Conservation (phyloP, 2,888 invertebrate species). For the Agrochola lychnidis region DNA sequence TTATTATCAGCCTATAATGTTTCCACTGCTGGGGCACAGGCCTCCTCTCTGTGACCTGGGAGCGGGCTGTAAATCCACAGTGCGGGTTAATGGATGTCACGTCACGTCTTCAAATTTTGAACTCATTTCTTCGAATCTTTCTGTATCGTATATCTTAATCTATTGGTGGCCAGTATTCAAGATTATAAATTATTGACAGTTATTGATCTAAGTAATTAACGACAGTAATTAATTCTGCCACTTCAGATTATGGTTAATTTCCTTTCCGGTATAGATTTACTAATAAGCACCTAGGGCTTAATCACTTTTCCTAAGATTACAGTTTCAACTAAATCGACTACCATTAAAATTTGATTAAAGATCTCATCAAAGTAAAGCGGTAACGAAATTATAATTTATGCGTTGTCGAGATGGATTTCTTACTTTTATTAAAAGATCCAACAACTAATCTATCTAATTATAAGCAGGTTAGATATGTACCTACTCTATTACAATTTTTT, state of each 20-base stretch:
- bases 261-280: slow-evolving; percentile 14
- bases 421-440: too few species aligned
- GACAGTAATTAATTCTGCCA: slow-evolving; percentile 12
- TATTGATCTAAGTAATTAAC: slow-evolving; percentile 11
- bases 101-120: background rate
- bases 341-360: background rate
- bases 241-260: slow-evolving; percentile 18
- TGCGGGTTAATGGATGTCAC: background rate
- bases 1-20: background rate
- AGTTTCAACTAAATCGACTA: background rate
- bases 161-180: background rate
- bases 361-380: background rate
- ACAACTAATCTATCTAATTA: too few species aligned
- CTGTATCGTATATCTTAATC: slow-evolving; percentile 6
- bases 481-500: too few species aligned
- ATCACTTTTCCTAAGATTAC: slow-evolving; percentile 8
- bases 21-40: background rate
- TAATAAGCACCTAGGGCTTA: slow-evolving; percentile 1
- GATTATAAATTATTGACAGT: slow-evolving; percentile 15
- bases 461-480: too few species aligned
- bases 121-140: background rate
- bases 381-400: background rate
- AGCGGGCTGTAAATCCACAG: background rate
- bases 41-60: too few species aligned
- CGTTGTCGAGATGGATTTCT: background rate